Conservation (phyloP, 2,113 vertebrate genomes). For the Etia nguti region DNA sequence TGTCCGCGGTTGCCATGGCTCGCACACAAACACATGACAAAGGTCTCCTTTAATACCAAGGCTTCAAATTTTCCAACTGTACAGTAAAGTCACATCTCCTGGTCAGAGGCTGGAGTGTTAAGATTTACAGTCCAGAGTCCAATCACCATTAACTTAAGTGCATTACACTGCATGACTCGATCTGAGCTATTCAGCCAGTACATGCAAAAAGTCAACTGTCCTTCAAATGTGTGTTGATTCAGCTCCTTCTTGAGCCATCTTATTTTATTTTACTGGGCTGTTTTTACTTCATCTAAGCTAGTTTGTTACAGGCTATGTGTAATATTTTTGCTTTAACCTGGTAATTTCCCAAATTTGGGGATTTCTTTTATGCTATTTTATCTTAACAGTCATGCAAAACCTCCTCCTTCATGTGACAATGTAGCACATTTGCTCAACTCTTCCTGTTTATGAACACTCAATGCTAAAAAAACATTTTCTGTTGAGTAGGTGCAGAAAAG, state of each 20-base stretch:
- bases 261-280: neutral
- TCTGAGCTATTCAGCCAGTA: neutral
- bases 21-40: constrained; percentile 25
- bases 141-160: neutral
- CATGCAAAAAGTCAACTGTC: neutral
- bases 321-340: neutral
- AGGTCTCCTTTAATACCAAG: neutral
- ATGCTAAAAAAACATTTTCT: neutral
- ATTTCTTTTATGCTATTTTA: neutral
- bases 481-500: neutral
- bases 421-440: neutral
- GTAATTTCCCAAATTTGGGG: neutral
- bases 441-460: neutral
- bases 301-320: neutral
- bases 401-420: neutral
- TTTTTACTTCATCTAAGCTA: neutral
- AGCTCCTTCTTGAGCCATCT: neutral
- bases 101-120: neutral
- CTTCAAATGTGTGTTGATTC: neutral
- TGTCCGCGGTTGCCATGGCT: constrained; percentile 1
- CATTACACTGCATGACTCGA: neutral
- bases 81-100: neutral
- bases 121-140: constrained; percentile 18
- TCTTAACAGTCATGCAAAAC: neutral
- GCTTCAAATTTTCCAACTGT: neutral